Evolutionary conservation across 2,113 vertebrate genomes (phyloP), one percentile per base, ranked within the genome.

Genomic region (Dasyprocta punctata): DNA sequence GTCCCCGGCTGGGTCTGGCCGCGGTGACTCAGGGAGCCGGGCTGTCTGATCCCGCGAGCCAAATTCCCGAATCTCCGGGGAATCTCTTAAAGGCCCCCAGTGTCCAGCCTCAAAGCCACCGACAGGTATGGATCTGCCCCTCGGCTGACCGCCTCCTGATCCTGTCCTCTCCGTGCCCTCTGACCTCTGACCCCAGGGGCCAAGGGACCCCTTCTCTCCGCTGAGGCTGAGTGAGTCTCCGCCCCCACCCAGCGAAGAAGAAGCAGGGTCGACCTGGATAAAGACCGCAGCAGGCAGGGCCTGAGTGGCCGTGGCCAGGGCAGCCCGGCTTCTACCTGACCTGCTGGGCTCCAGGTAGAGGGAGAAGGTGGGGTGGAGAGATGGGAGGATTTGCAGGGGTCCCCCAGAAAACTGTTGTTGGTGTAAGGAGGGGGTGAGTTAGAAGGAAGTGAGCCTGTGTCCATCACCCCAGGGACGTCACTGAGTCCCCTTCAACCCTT

Each of bases 71-170:
- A 92, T 96, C 96, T 96, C 95, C 60, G 69, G 92, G 93, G 88
- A 95, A 87, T 95, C 88, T 96, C 83, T 97, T 96, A 95, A 95
- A 97, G 94, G 52, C 94, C 96, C 84, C 75, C 36, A 60, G 38
- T 94, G 96, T 96, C 95, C 90, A 1, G 93, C 92, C 96, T 98
- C 94, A 97, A 98, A 98, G 97, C 97, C 96, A 96, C 92, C 1
- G 36, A 85, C 94, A 97, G 58, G 93, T 95, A 89, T 78, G 28
- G 86, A 95, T 94, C 93, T 95, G 97, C 73, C 88, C 83, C 65
- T 69, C 93, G 47, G 81, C 58, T 97, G 92, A 94, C 92, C 78
- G 92, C 92, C 85, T 92, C 52, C 84, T 81, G 83, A 65, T 52
- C 75, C 77, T 92, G 90, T 54, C 96, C 96, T 95, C 78, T 94